These are phyloP conservation scores for Actinostola sp. DNA, from an alignment of 92 coral and sea anemone genomes.

Conservation along the genomic window DNA sequence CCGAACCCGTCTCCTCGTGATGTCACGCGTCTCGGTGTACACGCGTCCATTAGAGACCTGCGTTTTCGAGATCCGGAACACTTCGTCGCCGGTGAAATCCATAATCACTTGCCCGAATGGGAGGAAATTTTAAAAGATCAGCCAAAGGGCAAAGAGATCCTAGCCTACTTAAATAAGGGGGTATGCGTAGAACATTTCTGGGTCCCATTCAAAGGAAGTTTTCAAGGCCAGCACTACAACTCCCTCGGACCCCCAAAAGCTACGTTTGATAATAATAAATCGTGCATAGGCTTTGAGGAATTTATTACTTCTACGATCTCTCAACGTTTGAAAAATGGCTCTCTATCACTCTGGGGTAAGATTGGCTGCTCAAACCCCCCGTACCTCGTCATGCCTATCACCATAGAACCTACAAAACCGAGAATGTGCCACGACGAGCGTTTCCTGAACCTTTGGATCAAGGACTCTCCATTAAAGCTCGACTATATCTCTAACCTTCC, in stretches of 20 bases:
- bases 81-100: slow-evolving; percentile 19
- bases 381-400: slow-evolving; percentile 34
- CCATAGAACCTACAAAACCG: slow-evolving; percentile 26
- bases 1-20: neutral
- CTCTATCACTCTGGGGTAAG: slow-evolving; percentile 32
- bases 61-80: slow-evolving; percentile 2
- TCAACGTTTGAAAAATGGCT: no score
- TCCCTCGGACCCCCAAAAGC: slow-evolving; percentile 25
- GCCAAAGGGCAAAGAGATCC: slow-evolving; percentile 15
- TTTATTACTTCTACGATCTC: slow-evolving; percentile 9
- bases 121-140: neutral
- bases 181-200: slow-evolving; percentile 19
- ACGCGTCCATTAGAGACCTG: slow-evolving; percentile 3
- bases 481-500: slow-evolving; percentile 35
- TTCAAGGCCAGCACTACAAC: no score
- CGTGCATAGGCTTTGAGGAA: slow-evolving; percentile 36
- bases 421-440: slow-evolving; percentile 44
- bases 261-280: slow-evolving; percentile 25
- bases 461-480: slow-evolving; percentile 27
- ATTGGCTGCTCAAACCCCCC: slow-evolving; percentile 20
- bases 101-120: slow-evolving; percentile 11
- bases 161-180: slow-evolving; percentile 9
- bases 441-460: slow-evolving; percentile 38
- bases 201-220: no score
- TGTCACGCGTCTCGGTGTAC: neutral